These are phyloP conservation scores for Chaetops frenatus DNA, from an alignment of 2,113 vertebrate genomes.

Conservation along the genomic window DNA sequence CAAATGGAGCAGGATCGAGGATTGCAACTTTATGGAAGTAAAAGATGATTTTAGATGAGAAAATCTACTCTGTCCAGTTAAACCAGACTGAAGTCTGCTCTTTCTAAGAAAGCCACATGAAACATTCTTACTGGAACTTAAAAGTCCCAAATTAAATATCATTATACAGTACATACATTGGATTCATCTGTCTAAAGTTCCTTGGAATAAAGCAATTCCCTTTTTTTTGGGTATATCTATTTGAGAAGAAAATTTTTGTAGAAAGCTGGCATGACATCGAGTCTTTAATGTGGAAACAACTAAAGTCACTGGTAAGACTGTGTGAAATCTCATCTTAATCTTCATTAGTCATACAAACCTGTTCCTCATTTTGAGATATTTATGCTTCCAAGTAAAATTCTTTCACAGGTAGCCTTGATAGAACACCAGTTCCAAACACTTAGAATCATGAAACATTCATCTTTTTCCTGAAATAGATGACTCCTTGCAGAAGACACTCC, in stretches of 20 bases:
- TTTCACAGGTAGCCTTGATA: neutral
- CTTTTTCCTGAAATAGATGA: neutral
- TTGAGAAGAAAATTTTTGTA: neutral
- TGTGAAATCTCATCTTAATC: constrained; percentile 18
- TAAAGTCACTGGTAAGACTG: neutral
- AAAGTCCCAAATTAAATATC: neutral
- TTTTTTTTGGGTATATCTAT: neutral
- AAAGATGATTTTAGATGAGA: neutral
- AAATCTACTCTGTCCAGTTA: neutral
- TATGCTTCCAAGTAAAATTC: neutral
- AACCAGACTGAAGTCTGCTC: neutral
- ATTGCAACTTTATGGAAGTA: neutral
- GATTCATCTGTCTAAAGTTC: neutral
- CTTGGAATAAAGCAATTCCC: neutral
- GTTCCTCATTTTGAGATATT: neutral
- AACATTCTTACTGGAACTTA: neutral
- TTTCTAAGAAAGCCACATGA: constrained; percentile 28
- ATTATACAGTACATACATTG: neutral
- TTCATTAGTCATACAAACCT: neutral
- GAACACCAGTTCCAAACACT: neutral
- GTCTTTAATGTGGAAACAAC: constrained; percentile 33
- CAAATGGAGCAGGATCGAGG: neutral
- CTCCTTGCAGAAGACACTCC: neutral
- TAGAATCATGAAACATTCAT: neutral
- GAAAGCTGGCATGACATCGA: neutral